Conservation (phyloP, 2,113 vertebrate genomes). For the Gallinago paraguaiae region DNA sequence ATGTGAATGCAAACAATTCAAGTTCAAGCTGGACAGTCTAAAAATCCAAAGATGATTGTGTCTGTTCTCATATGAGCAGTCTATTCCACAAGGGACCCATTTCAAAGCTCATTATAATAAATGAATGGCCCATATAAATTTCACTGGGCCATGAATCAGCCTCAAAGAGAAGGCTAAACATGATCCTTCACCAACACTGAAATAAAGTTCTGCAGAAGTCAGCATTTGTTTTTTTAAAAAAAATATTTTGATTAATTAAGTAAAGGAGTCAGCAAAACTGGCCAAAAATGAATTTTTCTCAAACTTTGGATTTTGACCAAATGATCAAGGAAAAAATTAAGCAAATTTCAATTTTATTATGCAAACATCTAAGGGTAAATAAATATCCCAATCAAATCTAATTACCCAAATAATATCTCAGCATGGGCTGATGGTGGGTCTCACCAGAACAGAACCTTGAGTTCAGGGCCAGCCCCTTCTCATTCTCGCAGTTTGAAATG, state of each 20-base stretch:
- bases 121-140: constrained; percentile 49
- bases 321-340: background rate
- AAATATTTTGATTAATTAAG: constrained; percentile 10
- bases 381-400: background rate
- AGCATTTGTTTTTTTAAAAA: background rate
- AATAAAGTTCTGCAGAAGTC: constrained; percentile 35
- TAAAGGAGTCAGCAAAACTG: background rate
- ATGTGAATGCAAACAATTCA: background rate
- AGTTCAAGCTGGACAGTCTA: background rate
- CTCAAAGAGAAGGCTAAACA: background rate
- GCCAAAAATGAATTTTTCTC: background rate
- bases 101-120: constrained; percentile 33
- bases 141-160: constrained; percentile 26
- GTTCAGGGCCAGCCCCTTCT: background rate
- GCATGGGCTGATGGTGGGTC: background rate
- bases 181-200: background rate
- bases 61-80: constrained; percentile 12
- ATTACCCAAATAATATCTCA: background rate
- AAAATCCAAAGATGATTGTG: constrained; percentile 38
- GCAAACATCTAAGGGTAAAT: background rate
- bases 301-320: background rate
- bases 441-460: background rate
- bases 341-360: background rate
- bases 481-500: background rate
- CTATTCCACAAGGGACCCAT: constrained; percentile 2